Percentiles rank a stretch among this genome's conserved stretches.
Conservation (phyloP, 2,113 vertebrate species). For the Petaurus breviceps region DNA sequence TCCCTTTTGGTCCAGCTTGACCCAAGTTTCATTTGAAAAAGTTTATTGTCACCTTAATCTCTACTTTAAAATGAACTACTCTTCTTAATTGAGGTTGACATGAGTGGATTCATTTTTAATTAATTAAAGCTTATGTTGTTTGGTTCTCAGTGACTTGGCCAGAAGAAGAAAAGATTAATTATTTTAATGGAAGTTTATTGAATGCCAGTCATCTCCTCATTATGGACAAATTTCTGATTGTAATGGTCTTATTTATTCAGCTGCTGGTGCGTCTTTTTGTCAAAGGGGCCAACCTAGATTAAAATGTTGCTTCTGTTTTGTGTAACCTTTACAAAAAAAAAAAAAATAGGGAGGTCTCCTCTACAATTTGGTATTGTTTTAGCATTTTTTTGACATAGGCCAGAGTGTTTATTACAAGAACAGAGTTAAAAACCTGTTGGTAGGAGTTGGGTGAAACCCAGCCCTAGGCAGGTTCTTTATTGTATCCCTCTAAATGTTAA, state of each 20-base stretch:
- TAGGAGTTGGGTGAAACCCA: conserved; percentile 38
- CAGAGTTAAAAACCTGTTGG: neutral
- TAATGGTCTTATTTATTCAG: neutral
- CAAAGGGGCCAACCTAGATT: neutral
- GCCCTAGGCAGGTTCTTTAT: neutral
- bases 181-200: neutral
- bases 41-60: conserved; percentile 21
- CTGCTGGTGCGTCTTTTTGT: neutral
- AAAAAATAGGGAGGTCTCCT: conserved; percentile 35
- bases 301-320: neutral
- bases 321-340: neutral
- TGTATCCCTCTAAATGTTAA: conserved; percentile 13
- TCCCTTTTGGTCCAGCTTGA: neutral
- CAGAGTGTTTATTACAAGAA: conserved; percentile 18
- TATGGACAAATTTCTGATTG: neutral
- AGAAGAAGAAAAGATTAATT: neutral
- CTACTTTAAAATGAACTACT: conserved; percentile 10
- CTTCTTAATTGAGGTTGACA: neutral
- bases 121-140: neutral
- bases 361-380: conserved; percentile 35
- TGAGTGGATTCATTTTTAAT: conserved; percentile 17
- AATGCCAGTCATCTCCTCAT: neutral
- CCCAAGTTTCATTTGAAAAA: conserved; percentile 21
- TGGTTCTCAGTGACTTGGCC: conserved; percentile 23
- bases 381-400: neutral